Percentiles rank a stretch among this genome's conserved stretches.
Conservation (phyloP, 2,888 invertebrate genomes). For the Barypeithes pellucidus region DNA sequence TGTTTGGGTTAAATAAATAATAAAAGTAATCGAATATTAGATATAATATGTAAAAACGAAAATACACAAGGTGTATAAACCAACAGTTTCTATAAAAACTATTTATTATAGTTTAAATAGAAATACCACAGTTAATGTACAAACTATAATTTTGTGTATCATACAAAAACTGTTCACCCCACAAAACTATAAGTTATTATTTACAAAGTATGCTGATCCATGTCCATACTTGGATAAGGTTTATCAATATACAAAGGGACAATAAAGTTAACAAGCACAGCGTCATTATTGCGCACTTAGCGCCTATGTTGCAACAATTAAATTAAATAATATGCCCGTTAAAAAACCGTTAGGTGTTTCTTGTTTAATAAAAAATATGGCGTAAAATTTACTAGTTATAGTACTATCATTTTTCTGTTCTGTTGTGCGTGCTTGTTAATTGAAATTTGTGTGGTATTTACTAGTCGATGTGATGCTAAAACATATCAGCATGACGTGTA, state of each 20-base stretch:
- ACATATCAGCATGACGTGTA: too few species aligned
- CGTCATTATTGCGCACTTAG: too few species aligned
- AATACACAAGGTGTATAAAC: slow-evolving; percentile 29
- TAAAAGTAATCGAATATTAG: slow-evolving; percentile 1
- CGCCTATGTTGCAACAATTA: too few species aligned
- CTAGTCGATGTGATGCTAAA: too few species aligned
- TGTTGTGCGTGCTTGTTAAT: too few species aligned
- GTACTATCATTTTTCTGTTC: too few species aligned
- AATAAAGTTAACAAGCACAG: too few species aligned
- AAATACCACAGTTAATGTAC: slow-evolving; percentile 46
- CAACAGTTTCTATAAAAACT: slow-evolving; percentile 39
- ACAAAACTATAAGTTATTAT: slow-evolving; percentile 24
- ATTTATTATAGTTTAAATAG: slow-evolving; percentile 35
- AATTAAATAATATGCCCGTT: too few species aligned
- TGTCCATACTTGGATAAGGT: not conserved
- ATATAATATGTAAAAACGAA: slow-evolving; percentile 6
- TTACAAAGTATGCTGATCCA: slow-evolving; percentile 13
- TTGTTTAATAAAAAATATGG: too few species aligned
- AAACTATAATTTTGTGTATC: slow-evolving; percentile 30
- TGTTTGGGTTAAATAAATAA: slow-evolving; percentile 21
- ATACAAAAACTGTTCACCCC: slow-evolving; percentile 46
- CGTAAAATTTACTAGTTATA: too few species aligned
- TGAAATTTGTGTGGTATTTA: too few species aligned
- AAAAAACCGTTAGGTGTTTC: too few species aligned
- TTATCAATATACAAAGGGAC: not conserved